These are phyloP conservation scores for Anorthoa munda DNA, from an alignment of 2,888 invertebrate species.

Conservation along the genomic window DNA sequence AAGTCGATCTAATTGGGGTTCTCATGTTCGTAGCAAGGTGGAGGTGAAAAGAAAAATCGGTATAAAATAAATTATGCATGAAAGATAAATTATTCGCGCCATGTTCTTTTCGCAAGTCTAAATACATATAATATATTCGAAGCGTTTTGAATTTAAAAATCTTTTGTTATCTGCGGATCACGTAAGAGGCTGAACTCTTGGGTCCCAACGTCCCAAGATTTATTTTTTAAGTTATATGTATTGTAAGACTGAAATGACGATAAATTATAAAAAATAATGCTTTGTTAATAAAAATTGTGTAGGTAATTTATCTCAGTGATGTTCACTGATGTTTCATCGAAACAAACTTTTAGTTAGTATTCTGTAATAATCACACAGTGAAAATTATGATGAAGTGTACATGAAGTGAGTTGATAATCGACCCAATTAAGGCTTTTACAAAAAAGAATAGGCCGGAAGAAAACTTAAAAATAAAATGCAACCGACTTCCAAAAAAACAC, in stretches of 20 bases:
- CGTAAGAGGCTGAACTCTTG: constrained; percentile 28
- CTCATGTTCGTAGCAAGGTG: constrained; percentile 2
- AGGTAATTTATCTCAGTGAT: too few species aligned
- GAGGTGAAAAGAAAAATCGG: constrained; percentile 15
- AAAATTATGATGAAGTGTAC: too few species aligned
- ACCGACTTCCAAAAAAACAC: too few species aligned
- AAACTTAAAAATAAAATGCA: too few species aligned
- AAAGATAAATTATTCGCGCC: constrained; percentile 62
- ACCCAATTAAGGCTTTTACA: too few species aligned
- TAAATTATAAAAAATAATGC: constrained; percentile 12
- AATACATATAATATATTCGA: constrained; percentile 58
- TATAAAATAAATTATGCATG: constrained; percentile 59
- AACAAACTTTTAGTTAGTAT: too few species aligned
- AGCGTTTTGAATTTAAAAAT: constrained; percentile 56
- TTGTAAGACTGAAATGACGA: constrained; percentile 12
- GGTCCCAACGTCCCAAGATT: constrained; percentile 12
- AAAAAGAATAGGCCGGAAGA: too few species aligned
- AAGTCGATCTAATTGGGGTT: constrained; percentile 16
- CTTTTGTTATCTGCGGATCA: constrained; percentile 48
- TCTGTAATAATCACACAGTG: too few species aligned
- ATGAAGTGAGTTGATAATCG: too few species aligned
- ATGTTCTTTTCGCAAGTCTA: constrained; percentile 56
- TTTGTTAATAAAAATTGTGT: not conserved
- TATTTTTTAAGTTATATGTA: constrained; percentile 16
- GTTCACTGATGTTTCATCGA: too few species aligned